Evolutionary conservation across 2,113 vertebrate species (phyloP), one percentile per base, ranked within the genome.

Genomic region (Vulpes ferrilata): DNA sequence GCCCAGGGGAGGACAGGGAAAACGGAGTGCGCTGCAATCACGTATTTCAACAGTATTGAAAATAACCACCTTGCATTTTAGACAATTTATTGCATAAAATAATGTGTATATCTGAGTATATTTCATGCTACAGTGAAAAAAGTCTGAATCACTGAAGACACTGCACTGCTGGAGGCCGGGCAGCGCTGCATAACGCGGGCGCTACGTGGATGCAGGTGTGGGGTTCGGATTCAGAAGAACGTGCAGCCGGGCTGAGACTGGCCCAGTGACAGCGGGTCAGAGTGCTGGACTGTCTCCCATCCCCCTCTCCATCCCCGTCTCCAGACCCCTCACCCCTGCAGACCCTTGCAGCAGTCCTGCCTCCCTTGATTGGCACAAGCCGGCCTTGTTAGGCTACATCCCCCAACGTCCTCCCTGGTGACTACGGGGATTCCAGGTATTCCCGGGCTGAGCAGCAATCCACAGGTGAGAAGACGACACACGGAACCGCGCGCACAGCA

Each of bases 401-500:
- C 98, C 96, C 98, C 95, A 93, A 96, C 97, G 95, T 98, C 98
- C 98, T 98, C 98, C 97, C 85, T 93, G 95, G 97, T 95, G 98
- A 98, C 97, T 92, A 96, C 96, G 98, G 98, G 98, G 98, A 60
- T 98, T 99, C 98, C 98, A 98, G 98, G 97, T 96, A 98, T 97
- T 98, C 98, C 97, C 98, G 98, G 98, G 98, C 98, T 98, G 97
- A 96, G 98, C 93, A 98, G 95, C 97, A 98, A 98, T 99, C 98
- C 98, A 99, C 99, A 99, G 98, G 98, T 98, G 93, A 95, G 96
- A 98, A 98, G 86, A 99, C 98, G 98, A 98, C 98, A 98, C 97
- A 98, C 88, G 98, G 92, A 98, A 98, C 96, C 97, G 99, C 98
- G 99, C 96, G 71, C 98, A 98, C 98, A 98, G 98, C 98, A 98